Base-by-base conservation (phyloP, 2,113 vertebrate species). In the Sylvietta virens region DNA sequence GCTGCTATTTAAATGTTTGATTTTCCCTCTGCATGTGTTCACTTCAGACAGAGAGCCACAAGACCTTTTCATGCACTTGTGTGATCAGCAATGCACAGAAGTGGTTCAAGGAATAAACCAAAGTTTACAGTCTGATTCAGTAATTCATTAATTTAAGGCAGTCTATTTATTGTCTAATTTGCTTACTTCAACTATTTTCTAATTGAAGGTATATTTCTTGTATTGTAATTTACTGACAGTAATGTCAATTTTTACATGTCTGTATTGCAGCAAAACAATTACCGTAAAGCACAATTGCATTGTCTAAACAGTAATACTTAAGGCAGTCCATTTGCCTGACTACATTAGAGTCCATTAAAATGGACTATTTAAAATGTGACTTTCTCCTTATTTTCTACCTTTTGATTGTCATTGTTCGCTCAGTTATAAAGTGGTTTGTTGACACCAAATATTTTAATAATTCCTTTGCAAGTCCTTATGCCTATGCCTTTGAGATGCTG, bases 401-500 rank as follows among this genome's bases (percentile, higher is more conserved):
- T 97, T 95, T 94, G 94, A 92, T 97, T 97, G 96, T 94, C 96
- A 94, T 97, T 97, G 93, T 98, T 97, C 92, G 19, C 95, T 97
- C 93, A 39, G 94, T 98, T 98, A 96, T 97, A 93, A 96, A 98
- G 96, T 96, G 95, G 86, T 97, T 95, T 98, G 97, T 98, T 98
- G 98, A 98, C 97, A 98, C 74, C 97, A 98, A 97, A 98, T 98
- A 98, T 98, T 97, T 97, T 98, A 98, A 98, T 97, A 97, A 98
- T 98, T 97, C 97, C 93, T 97, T 98, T 97, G 97, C 97, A 97
- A 97, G 95, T 95, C 97, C 97, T 98, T 98, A 92, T 96, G 97
- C 95, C 86, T 97, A 72, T 97, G 97, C 98, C 97, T 98, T 98
- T 97, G 98, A 98, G 98, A 98, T 98, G 97, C 98, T 98, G 96